These are phyloP conservation scores for Ridgeia piscesae DNA, from an alignment of 1,140 invertebrate species.

Conservation along the genomic window DNA sequence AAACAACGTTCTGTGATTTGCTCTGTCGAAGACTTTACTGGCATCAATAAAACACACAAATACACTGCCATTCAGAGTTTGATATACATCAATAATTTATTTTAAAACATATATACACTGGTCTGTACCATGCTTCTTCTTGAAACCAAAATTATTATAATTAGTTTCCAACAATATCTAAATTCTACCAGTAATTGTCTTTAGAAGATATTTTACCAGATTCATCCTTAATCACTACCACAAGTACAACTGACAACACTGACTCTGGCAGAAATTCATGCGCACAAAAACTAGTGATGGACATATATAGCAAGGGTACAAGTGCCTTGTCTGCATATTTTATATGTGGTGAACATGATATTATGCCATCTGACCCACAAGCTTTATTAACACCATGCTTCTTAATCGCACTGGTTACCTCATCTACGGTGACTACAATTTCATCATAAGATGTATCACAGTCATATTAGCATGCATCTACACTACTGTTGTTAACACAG, in stretches of 20 bases:
- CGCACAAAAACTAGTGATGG: background rate
- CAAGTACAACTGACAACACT: slow-evolving; percentile 11
- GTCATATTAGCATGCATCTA: too few relatives aligned
- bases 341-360: background rate
- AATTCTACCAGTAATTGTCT: slow-evolving; percentile 6
- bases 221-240: background rate
- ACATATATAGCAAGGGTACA: background rate
- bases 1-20: slow-evolving; percentile 9
- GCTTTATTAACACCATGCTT: slow-evolving; percentile 3
- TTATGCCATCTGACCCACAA: background rate
- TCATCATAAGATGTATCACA: too few relatives aligned
- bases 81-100: background rate
- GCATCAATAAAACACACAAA: slow-evolving; percentile 12
- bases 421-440: background rate
- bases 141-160: background rate
- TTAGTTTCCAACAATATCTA: background rate
- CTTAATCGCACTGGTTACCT: background rate
- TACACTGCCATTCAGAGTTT: background rate
- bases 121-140: background rate
- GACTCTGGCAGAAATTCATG: background rate
- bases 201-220: slow-evolving; percentile 12
- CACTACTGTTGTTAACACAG: background rate
- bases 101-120: slow-evolving; percentile 13
- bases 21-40: background rate
- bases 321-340: background rate